Percentiles rank a stretch among this genome's conserved stretches.
Conservation (phyloP, 2,113 vertebrate genomes). For the Odontophorus gujanensis region DNA sequence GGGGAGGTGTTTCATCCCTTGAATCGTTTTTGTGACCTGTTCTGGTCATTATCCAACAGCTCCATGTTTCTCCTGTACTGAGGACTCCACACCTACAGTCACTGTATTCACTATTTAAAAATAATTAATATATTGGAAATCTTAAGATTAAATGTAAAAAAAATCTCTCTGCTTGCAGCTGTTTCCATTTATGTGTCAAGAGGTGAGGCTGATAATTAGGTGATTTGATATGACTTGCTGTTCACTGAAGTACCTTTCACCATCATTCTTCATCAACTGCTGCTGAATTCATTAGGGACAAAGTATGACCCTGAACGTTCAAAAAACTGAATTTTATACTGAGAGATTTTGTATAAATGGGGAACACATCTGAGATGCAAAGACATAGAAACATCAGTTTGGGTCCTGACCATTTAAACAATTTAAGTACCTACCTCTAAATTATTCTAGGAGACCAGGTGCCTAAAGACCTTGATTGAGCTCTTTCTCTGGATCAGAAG, state of each 20-base stretch:
- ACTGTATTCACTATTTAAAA: background rate
- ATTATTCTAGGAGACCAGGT: background rate
- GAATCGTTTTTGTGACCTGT: too few species aligned
- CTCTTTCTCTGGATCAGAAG: background rate
- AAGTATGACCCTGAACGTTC: background rate
- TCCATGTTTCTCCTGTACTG: too few species aligned
- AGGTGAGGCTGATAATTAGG: background rate
- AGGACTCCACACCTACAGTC: background rate
- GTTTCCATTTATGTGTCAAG: background rate
- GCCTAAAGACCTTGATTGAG: background rate
- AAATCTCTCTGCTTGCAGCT: background rate
- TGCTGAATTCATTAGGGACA: background rate
- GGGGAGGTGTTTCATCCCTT: too few species aligned
- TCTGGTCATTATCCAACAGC: too few species aligned
- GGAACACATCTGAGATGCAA: background rate
- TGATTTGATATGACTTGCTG: background rate
- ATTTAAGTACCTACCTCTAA: background rate
- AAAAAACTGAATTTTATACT: background rate
- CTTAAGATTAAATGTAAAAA: background rate
- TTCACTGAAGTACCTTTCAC: background rate
- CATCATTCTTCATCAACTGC: background rate
- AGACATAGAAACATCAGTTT: background rate
- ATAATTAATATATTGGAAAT: background rate
- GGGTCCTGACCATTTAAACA: background rate
- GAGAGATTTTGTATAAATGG: background rate